These are phyloP conservation scores for Chrysolina americana DNA, from an alignment of 2,888 invertebrate species.

Conservation along the genomic window DNA sequence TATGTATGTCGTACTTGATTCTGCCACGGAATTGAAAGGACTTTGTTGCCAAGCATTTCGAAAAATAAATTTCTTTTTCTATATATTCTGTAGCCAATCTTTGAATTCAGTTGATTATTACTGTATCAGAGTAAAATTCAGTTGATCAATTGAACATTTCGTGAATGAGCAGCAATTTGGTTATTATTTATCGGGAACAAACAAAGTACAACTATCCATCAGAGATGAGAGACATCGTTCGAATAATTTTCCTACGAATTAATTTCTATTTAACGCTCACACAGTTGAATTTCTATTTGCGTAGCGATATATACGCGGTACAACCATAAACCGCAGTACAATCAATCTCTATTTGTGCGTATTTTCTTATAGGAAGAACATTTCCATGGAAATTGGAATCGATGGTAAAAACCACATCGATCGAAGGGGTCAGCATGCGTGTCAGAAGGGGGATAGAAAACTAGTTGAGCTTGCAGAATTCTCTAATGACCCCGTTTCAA, in stretches of 20 bases:
- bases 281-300: neutral
- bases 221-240: too few species aligned
- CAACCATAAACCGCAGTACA: neutral
- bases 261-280: neutral
- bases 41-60: too few species aligned
- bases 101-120: too few species aligned
- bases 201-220: too few species aligned
- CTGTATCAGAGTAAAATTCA: too few species aligned
- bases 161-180: too few species aligned
- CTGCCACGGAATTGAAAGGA: too few species aligned
- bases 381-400: neutral
- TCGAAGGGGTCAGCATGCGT: neutral
- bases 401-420: neutral
- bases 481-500: conserved; percentile 17
- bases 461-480: conserved; percentile 26
- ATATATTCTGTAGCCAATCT: too few species aligned
- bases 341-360: neutral
- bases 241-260: neutral
- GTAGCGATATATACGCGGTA: neutral
- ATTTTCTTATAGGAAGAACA: neutral
- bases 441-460: neutral
- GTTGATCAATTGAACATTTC: too few species aligned
- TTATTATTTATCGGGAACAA: too few species aligned
- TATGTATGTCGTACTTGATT: too few species aligned
- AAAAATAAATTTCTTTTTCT: too few species aligned